Base-by-base conservation (phyloP, 2,113 vertebrate genomes). In the Prinia subflava region DNA sequence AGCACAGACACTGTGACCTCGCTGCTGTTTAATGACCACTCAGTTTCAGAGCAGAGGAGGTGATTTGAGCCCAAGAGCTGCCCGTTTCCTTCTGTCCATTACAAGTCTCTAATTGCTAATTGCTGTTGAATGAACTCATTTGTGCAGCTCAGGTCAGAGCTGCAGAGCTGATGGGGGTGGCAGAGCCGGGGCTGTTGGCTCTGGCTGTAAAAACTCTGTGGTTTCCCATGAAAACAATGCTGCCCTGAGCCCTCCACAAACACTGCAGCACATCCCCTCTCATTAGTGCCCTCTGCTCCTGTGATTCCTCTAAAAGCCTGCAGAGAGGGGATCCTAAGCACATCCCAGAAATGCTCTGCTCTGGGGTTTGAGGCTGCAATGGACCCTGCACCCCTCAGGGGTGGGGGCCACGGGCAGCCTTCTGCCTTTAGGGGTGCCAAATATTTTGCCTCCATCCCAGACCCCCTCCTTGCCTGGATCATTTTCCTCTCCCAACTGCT, bases 321-420 rank as follows among this genome's bases (percentile, higher is more conserved):
- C 42, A 8, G 89, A 33, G 52, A 10, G 20, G 30, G 30, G 15
- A 15, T 7, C 5, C 0, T 0, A 4, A 18, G 10, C 9, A 14
- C 50, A 9, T 23, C 73, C 77, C 50, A 67, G 56, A 21, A 57
- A 23, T 11, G 14, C 31, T 42, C 30, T 30, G 13, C 20, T n/a
- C 56, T 23, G 56, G 56, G 56, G 33, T 13, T 30, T 2, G 30
- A 35, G 74, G 24, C 17, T 14, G 23, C 31, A 7, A 2, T 15
- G 83, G 47, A 31, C 9, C 21, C 49, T 11, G 33, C 37, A 6
- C 12, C 15, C 25, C 37, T 37, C 37, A 37, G 15, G 42, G 42
- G 42, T 42, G 49, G 53, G 4, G 15, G 15, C 31, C 50, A 39
- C 4, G 30, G 42, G n/a, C n/a, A 47, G n/a, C 69, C 47, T 65